Evolutionary conservation across 2,888 invertebrate species (phyloP).

Genomic region (Dynastes grantii): DNA sequence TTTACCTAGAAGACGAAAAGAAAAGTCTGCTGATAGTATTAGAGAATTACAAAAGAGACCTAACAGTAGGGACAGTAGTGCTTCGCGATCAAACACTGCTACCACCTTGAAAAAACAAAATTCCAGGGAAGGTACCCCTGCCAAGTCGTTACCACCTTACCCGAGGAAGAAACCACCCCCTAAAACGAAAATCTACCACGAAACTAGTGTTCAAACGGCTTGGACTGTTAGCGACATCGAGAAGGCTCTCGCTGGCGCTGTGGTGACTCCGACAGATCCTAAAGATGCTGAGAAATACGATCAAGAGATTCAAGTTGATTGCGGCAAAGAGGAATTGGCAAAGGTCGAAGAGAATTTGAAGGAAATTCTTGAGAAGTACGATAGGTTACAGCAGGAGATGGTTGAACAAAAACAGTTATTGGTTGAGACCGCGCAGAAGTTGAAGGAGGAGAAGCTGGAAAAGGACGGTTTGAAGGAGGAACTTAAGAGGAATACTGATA

Average conservation of each 20-base stretch:
- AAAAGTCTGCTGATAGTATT: slow-evolving; percentile 73
- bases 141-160: slow-evolving; percentile 69
- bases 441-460: slow-evolving; percentile 81
- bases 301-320: slow-evolving; percentile 71
- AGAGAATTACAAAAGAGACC: slow-evolving; percentile 64
- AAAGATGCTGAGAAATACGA: slow-evolving; percentile 64
- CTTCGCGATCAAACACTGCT: slow-evolving; percentile 51
- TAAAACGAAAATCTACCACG: slow-evolving; percentile 85
- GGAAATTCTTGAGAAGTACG: slow-evolving; percentile 76
- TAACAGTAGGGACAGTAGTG: slow-evolving; percentile 58
- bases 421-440: slow-evolving; percentile 74
- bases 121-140: slow-evolving; percentile 61
- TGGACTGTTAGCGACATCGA: slow-evolving; percentile 82
- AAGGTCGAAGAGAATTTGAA: slow-evolving; percentile 76
- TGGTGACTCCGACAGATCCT: slow-evolving; percentile 63
- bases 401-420: slow-evolving; percentile 72
- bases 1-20: slow-evolving; percentile 81
- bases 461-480: slow-evolving; percentile 83
- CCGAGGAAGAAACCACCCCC: slow-evolving; percentile 69
- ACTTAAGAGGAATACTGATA: slow-evolving; percentile 81
- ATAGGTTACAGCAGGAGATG: slow-evolving; percentile 71
- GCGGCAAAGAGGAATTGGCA: slow-evolving; percentile 78
- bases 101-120: slow-evolving; percentile 56
- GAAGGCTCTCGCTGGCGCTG: slow-evolving; percentile 78
- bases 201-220: slow-evolving; percentile 84